Evolutionary conservation across 2,888 invertebrate genomes (phyloP).

Genomic region (Agrochola lota): DNA sequence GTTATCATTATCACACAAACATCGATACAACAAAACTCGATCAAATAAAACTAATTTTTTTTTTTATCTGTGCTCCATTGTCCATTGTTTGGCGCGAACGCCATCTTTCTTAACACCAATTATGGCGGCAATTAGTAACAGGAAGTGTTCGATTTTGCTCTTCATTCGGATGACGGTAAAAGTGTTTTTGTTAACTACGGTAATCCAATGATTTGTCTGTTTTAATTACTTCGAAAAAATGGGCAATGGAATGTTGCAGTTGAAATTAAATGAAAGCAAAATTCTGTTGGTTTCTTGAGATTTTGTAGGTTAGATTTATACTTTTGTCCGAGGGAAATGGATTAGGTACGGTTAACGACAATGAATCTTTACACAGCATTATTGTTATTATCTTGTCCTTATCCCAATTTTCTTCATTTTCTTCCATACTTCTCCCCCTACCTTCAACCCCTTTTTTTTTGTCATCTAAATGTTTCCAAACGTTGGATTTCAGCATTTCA

Average conservation of each 20-base stretch:
- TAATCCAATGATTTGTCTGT: conserved; percentile 42
- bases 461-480: neutral
- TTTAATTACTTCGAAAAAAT: conserved; percentile 20
- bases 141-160: conserved; percentile 65
- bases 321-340: neutral
- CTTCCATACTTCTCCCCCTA: no score
- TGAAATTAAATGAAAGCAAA: conserved; percentile 18
- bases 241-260: neutral
- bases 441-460: no score
- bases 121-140: conserved; percentile 63
- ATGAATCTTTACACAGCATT: no score
- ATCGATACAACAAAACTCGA: conserved; percentile 53
- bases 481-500: neutral
- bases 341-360: neutral
- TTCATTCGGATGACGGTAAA: conserved; percentile 62
- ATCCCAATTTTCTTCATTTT: no score
- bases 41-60: conserved; percentile 67
- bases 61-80: conserved; percentile 68
- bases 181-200: conserved; percentile 50
- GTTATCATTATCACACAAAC: conserved; percentile 60
- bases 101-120: conserved; percentile 64
- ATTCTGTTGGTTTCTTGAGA: neutral
- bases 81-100: conserved; percentile 71
- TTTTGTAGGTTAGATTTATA: neutral
- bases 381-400: no score